Evolutionary conservation across 2,113 vertebrate genomes (phyloP).

Genomic region (Phrynosoma platyrhinos): DNA sequence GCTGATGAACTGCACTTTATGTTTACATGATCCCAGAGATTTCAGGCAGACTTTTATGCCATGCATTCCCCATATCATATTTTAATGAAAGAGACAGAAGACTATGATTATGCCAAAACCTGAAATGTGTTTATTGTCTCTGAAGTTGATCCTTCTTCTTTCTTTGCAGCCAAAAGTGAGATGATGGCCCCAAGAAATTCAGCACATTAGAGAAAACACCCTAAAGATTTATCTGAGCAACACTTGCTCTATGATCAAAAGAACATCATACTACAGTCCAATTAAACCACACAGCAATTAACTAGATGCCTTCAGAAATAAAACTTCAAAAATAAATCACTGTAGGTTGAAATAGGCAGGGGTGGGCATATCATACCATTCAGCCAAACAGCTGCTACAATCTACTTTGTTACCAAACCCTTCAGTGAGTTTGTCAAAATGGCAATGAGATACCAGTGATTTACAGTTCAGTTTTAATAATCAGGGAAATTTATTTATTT

Average conservation of each 20-base stretch:
- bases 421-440: conserved; percentile 50
- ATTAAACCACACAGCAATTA: conserved; percentile 59
- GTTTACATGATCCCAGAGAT: background rate
- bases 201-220: conserved; percentile 24
- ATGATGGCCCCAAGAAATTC: background rate
- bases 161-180: background rate
- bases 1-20: background rate
- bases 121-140: conserved; percentile 4
- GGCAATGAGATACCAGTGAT: conserved; percentile 37
- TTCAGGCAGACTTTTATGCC: too few relatives aligned
- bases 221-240: conserved; percentile 49
- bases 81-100: background rate
- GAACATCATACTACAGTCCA: conserved; percentile 34
- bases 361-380: background rate
- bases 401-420: conserved; percentile 43
- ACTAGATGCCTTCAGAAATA: conserved; percentile 60
- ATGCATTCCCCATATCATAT: background rate
- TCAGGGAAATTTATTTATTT: conserved; percentile 11
- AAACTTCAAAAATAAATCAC: conserved; percentile 68
- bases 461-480: conserved; percentile 53
- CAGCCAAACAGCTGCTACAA: conserved; percentile 50
- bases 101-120: background rate
- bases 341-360: conserved; percentile 16
- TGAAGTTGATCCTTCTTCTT: background rate
- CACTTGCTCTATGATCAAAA: conserved; percentile 61